These are phyloP conservation scores for Brachionus koreanus DNA, from an alignment of 1,140 invertebrate species.

Conservation along the genomic window DNA sequence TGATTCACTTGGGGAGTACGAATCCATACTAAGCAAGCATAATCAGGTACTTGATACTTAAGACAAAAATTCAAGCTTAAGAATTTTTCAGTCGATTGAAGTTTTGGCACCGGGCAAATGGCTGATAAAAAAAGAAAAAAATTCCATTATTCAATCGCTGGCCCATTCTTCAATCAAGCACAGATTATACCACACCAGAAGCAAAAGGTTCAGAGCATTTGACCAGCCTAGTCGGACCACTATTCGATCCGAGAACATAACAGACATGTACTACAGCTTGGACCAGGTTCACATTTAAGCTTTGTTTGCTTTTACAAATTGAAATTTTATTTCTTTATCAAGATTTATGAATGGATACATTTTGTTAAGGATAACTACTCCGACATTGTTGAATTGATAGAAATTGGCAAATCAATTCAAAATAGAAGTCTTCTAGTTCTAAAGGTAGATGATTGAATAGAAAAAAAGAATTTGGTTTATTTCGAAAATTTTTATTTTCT, in stretches of 20 bases:
- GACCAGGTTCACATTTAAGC: background rate
- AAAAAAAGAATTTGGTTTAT: background rate
- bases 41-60: background rate
- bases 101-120: background rate
- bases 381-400: slow-evolving; percentile 2
- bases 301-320: background rate
- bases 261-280: background rate
- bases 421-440: slow-evolving; percentile 15
- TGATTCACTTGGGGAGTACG: background rate
- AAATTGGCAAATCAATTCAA: slow-evolving; percentile 15
- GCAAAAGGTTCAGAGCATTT: background rate
- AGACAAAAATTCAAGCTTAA: background rate
- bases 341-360: slow-evolving; percentile 39
- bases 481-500: background rate
- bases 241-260: background rate
- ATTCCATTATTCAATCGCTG: background rate
- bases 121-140: background rate
- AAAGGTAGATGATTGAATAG: background rate
- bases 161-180: background rate
- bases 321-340: background rate
- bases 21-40: background rate
- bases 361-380: background rate
- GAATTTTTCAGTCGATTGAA: background rate
- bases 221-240: background rate
- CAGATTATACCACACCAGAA: background rate